phyloP scores from a whole-genome alignment of 1,140 invertebrate species.

The Drosophila orena region DNA sequence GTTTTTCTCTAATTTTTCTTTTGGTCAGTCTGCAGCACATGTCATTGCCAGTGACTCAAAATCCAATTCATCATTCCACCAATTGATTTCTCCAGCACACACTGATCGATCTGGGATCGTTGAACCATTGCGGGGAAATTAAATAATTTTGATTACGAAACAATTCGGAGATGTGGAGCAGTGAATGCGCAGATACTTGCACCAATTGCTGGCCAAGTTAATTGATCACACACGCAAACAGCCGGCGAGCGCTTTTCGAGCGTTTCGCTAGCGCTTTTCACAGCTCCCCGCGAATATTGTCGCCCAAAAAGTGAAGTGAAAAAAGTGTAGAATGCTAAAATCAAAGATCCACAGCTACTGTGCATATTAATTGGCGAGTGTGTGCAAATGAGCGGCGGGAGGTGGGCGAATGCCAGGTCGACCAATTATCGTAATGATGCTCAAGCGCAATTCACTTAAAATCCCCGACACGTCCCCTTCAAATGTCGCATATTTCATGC shows the following conservation, averaged over 20 bases:
- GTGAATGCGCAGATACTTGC: constrained; percentile 33
- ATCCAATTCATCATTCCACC: constrained; percentile 40
- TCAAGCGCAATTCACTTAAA: constrained; percentile 57
- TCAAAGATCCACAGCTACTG: constrained; percentile 43
- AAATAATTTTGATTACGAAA: constrained; percentile 42
- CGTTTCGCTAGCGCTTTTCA: constrained; percentile 31
- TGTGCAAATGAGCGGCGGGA: constrained; percentile 7
- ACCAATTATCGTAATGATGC: constrained; percentile 63
- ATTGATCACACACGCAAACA: constrained; percentile 47
- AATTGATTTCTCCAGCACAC: constrained; percentile 27
- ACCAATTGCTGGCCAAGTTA: constrained; percentile 45
- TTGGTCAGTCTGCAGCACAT: constrained; percentile 11
- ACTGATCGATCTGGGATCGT: constrained; percentile 26
- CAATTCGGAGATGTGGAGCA: constrained; percentile 20
- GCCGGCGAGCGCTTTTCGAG: constrained; percentile 15
- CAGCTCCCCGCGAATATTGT: constrained; percentile 48
- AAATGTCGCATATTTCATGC: constrained; percentile 35
- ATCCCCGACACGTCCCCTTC: constrained; percentile 46
- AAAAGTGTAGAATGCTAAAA: constrained; percentile 6
- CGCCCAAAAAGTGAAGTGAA: constrained; percentile 12
- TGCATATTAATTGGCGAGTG: constrained; percentile 72
- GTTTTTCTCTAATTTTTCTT: constrained; percentile 6
- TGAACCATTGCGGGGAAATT: constrained; percentile 32
- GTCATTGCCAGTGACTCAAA: constrained; percentile 35
- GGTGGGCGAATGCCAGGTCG: constrained; percentile 21